These are phyloP conservation scores for Pithys albifrons DNA, from an alignment of 2,113 vertebrate species.

Conservation along the genomic window DNA sequence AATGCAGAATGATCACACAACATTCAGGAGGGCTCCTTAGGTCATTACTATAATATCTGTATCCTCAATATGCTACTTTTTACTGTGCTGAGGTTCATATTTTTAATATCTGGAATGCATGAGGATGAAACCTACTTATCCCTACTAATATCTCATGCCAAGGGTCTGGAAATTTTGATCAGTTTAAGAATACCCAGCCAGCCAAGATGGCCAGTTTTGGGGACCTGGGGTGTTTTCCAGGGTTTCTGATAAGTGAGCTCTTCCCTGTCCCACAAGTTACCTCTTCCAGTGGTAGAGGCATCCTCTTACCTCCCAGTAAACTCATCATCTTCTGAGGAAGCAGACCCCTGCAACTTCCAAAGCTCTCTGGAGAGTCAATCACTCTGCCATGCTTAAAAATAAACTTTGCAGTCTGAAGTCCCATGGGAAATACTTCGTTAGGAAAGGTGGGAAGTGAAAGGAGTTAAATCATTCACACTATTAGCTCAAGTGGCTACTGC, in stretches of 20 bases:
- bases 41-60: background rate
- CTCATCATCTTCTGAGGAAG: background rate
- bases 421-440: slow-evolving; percentile 16
- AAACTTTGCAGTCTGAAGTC: slow-evolving; percentile 16
- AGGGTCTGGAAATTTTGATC: background rate
- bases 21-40: background rate
- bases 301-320: background rate
- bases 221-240: background rate
- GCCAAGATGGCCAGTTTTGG: background rate
- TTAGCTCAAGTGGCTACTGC: slow-evolving; percentile 49
- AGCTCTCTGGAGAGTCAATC: background rate
- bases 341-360: background rate
- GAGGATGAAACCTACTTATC: background rate
- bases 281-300: background rate
- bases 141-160: background rate
- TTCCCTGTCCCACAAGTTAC: background rate
- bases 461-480: slow-evolving; percentile 43
- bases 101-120: background rate
- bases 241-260: background rate
- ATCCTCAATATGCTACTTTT: background rate
- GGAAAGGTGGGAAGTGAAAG: background rate
- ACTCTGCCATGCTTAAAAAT: slow-evolving; percentile 19
- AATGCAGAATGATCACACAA: background rate
- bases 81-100: background rate
- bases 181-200: background rate